Conservation (phyloP, 2,797 vertebrate species). For the Enteromius viviparus region DNA sequence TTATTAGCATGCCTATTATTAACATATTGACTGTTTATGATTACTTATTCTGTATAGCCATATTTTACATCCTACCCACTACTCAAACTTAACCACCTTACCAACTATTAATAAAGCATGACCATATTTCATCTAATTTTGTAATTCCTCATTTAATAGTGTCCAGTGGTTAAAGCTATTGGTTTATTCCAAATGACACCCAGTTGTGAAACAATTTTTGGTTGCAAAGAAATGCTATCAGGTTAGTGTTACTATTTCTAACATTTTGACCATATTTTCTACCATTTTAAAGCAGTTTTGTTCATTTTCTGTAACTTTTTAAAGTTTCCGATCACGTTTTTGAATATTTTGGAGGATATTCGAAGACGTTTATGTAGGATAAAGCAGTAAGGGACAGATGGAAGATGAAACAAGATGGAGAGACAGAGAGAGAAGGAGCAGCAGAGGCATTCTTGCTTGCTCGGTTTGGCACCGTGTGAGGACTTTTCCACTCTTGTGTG, state of each 20-base stretch:
- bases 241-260: background rate
- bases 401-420: constrained; percentile 25
- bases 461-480: constrained; percentile 61
- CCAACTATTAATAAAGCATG: background rate
- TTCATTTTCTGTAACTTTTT: background rate
- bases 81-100: background rate
- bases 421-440: background rate
- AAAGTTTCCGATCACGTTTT: background rate
- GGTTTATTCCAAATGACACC: background rate
- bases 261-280: background rate
- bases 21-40: background rate
- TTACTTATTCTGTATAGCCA: background rate
- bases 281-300: background rate
- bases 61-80: background rate
- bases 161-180: background rate
- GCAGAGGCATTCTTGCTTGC: constrained; percentile 57
- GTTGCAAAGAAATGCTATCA: background rate
- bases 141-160: background rate
- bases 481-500: constrained; percentile 63
- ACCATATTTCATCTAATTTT: background rate
- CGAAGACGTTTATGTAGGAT: background rate
- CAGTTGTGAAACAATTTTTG: background rate
- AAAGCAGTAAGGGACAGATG: constrained; percentile 9
- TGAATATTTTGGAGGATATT: background rate
- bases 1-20: background rate